These are phyloP conservation scores for Camelus bactrianus DNA, from an alignment of 2,113 vertebrate species.

Conservation along the genomic window DNA sequence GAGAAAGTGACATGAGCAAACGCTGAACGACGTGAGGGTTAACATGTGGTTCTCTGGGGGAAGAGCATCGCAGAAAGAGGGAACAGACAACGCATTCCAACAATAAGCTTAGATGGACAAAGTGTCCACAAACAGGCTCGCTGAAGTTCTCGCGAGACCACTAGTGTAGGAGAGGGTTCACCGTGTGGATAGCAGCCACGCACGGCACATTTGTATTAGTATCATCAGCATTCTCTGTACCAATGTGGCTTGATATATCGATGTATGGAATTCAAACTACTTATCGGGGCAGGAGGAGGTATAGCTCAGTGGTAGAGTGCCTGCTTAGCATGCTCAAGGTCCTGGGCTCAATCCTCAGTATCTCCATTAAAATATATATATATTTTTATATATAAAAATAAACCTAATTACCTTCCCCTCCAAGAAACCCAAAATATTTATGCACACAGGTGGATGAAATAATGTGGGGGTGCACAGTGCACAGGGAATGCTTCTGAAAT, in stretches of 20 bases:
- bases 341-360: no score
- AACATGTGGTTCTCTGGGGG: not conserved
- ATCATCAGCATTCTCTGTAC: not conserved
- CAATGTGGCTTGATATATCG: not conserved
- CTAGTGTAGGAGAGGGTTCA: not conserved
- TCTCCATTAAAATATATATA: no score
- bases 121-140: fast-evolving
- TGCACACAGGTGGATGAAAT: not conserved
- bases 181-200: not conserved
- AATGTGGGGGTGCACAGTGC: not conserved
- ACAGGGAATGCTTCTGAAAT: not conserved
- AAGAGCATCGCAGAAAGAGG: not conserved
- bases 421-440: not conserved
- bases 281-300: no score
- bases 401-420: no score
- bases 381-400: no score
- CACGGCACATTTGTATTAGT: fast-evolving
- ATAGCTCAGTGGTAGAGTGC: no score
- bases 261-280: not conserved
- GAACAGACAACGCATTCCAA: not conserved
- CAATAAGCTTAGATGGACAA: not conserved
- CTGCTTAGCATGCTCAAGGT: no score
- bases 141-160: not conserved
- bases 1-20: not conserved
- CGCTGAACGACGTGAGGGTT: not conserved